Evolutionary conservation across 2,888 invertebrate genomes (phyloP), one percentile per base, ranked within the genome.

Genomic region (Cremastinae sp.): DNA sequence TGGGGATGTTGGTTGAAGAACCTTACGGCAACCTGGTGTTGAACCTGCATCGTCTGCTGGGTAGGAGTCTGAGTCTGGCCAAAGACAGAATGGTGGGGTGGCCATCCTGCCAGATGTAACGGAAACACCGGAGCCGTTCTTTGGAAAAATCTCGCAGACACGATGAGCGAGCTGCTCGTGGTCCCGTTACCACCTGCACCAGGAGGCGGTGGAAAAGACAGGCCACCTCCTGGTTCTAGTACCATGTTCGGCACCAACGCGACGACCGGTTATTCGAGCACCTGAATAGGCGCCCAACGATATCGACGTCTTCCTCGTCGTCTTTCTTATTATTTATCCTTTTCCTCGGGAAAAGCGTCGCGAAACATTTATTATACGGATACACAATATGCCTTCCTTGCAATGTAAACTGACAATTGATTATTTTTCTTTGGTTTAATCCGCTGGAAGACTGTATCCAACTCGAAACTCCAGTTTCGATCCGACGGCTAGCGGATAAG

Each of bases 221-320:
- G 80, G 83, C 89, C 89, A 84, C 89, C 89, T 83, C 89, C 89
- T 84, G 89, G 89, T 83, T 89, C 89, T 77, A 89, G 82, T 75
- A 89, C 89, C 89, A 89, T 89, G 81, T 89, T 89, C 62, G 89
- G 89, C 84, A 89, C 88, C 89, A 89, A 86, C 85, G 86, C 84
- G 85, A 84, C 80, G 70, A 76, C 53, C 59, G 49, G 39, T 28
- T 69, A 22, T 39, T 20, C 76, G 65, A 69, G 65, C 76, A 73
- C 64, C 69, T 35, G 28, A 49, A 59, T 22, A 61, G 76, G 76
- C 69, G 72, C 69, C 61, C 59, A 65, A 37, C 35, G 20, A 45
- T 43, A 43, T 51, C 61, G 58, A 45, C 16, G 20, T 55, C 53
- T 12, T 53, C 53, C 35, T 51, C 66, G 58, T 51, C 16, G 37